Evolutionary conservation across 2,113 vertebrate genomes (phyloP), one percentile per base, ranked within the genome.

Genomic region (Hydrochoerus hydrochaeris): DNA sequence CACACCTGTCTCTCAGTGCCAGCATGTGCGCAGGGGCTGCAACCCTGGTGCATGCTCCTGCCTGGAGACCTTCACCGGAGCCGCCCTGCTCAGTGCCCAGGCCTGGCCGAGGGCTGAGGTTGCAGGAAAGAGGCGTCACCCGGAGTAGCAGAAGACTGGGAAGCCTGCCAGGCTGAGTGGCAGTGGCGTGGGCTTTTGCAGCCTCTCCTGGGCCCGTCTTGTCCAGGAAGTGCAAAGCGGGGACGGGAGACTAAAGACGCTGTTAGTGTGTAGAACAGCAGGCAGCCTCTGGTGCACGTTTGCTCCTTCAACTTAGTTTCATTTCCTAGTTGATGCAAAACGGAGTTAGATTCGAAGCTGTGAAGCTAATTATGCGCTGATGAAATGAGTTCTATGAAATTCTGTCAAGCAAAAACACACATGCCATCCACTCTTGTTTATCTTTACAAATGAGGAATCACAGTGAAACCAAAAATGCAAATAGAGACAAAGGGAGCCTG

Each of bases 111-210:
- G 97, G 90, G 97, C 46, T 82, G 95, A 97, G 98, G 98, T 97
- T 98, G 98, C 98, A 98, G 95, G 98, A 97, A 98, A 98, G 98
- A 98, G 98, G 97, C 97, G 98, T 98, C 98, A 97, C 97, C 98
- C 96, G 97, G 98, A 98, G 97, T 13, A 22, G 57, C 57, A 58
- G 57, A 58, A 58, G 57, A 57, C 54, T 58, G 57, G 57, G 54
- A 57, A 57, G 54, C 54, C 54, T 17, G 54, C 54, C 54, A 14
- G 54, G 54, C 54, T 5, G 57, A 19, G 57, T 20, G 57, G 57
- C 57, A 22, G 12, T 22, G 5, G 6, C 19, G 17, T 7, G 57
- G 57, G 65, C 65, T 35, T 88, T 98, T 96, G 98, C 98, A 97
- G 98, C 96, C 35, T 35, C 97, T 98, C 96, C 96, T 97, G 98